A percentile compares a stretch with the other conserved stretches of the same genome.
These are phyloP conservation scores for Diplazon laetatorius DNA, from an alignment of 2,888 invertebrate species.

Conservation along the genomic window DNA sequence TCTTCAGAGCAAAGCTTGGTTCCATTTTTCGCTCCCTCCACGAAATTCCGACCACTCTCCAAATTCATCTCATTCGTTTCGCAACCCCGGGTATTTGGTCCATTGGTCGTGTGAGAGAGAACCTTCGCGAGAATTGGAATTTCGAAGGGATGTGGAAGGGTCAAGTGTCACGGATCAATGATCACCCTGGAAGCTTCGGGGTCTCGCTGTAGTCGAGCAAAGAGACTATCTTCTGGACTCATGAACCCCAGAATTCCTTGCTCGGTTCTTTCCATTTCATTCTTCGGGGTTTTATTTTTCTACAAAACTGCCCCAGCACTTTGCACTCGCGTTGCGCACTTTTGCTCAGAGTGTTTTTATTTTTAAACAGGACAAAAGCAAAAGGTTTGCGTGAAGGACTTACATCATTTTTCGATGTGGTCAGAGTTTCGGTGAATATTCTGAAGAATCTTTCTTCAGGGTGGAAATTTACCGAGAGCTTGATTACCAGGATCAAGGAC, in stretches of 20 bases:
- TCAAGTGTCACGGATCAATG: slow-evolving; percentile 33
- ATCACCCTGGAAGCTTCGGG: slow-evolving; percentile 3
- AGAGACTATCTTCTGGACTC: too few relatives aligned
- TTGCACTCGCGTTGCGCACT: background rate
- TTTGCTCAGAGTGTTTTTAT: background rate
- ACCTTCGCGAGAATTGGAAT: slow-evolving; percentile 13
- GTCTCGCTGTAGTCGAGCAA: too few relatives aligned
- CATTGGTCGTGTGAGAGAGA: slow-evolving; percentile 6
- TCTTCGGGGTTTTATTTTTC: background rate
- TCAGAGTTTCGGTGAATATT: too few relatives aligned
- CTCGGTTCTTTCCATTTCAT: background rate
- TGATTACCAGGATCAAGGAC: too few relatives aligned
- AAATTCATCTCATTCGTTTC: slow-evolving; percentile 46
- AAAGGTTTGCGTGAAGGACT: background rate
- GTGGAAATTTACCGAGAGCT: too few relatives aligned
- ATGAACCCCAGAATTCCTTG: too few relatives aligned
- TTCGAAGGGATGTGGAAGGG: slow-evolving; percentile 6
- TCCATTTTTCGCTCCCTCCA: background rate
- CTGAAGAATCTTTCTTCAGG: too few relatives aligned
- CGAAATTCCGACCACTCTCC: slow-evolving; percentile 10
- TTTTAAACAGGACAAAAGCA: too few relatives aligned
- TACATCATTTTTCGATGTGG: too few relatives aligned
- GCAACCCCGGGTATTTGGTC: slow-evolving; percentile 10
- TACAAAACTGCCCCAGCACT: background rate
- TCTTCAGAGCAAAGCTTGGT: slow-evolving; percentile 10